A percentile compares a stretch with the other conserved stretches of the same genome.
phyloP scores from a whole-genome alignment of 1,140 invertebrate genomes.

The Drosophila suzukii region DNA sequence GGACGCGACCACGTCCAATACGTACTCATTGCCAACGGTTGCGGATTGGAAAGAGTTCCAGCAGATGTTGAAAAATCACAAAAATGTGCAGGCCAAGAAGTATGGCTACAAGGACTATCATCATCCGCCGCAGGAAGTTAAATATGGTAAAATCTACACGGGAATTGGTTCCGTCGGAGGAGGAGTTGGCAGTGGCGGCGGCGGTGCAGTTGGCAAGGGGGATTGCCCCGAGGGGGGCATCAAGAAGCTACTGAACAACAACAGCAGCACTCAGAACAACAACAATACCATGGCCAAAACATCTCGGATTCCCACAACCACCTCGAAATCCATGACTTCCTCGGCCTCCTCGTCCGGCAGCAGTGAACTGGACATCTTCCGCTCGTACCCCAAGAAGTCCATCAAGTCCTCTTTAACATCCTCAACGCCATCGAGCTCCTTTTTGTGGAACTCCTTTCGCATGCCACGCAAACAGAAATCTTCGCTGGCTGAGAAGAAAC shows the following conservation, averaged over 20 bases:
- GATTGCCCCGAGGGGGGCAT: conserved; percentile 2
- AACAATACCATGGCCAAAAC: conserved; percentile 58
- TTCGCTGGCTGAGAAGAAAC: conserved; percentile 42
- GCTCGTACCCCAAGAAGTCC: conserved; percentile 40
- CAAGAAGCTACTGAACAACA: conserved; percentile 63
- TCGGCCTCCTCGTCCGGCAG: conserved; percentile 26
- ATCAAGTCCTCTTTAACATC: conserved; percentile 39
- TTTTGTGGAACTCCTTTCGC: conserved; percentile 81
- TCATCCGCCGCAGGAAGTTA: conserved; percentile 70
- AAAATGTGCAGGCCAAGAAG: conserved; percentile 76
- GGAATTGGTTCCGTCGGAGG: conserved; percentile 1
- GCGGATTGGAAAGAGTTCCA: conserved; percentile 72
- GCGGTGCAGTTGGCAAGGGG: not conserved
- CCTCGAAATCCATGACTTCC: conserved; percentile 32
- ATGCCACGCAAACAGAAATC: conserved; percentile 76
- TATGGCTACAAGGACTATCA: conserved; percentile 75
- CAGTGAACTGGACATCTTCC: conserved; percentile 65
- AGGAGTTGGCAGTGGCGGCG: not conserved
- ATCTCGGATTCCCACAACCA: conserved; percentile 62
- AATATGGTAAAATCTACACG: conserved; percentile 63
- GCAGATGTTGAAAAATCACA: conserved; percentile 84
- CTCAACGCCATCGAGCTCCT: conserved; percentile 54
- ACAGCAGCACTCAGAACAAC: conserved; percentile 25
- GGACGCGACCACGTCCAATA: conserved; percentile 61
- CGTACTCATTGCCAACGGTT: conserved; percentile 68